These are phyloP conservation scores for Odontamblyopus rebecca DNA, from an alignment of 2,797 vertebrate species.

Conservation along the genomic window DNA sequence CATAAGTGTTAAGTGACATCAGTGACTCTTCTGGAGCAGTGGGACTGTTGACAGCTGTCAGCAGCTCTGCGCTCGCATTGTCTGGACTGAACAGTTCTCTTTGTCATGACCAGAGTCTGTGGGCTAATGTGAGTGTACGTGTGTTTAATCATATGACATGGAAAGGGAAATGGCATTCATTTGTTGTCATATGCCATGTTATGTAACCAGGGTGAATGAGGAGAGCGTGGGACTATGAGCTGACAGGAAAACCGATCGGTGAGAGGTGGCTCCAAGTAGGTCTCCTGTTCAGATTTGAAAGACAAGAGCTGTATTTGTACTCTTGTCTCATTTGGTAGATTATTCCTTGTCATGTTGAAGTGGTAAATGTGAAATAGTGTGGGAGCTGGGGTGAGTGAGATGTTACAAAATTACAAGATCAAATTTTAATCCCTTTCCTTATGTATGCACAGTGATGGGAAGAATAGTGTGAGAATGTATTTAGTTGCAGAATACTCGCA, in stretches of 20 bases:
- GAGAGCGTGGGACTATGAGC: not conserved
- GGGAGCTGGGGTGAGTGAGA: not conserved
- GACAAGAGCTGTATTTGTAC: not conserved
- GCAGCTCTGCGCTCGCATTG: not conserved
- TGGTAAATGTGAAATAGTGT: not conserved
- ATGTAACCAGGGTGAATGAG: not conserved
- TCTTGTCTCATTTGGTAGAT: not conserved
- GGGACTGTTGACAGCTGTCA: conserved; percentile 21
- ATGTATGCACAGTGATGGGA: too few relatives aligned
- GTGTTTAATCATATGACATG: conserved; percentile 2
- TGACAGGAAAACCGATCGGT: not conserved
- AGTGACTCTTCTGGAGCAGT: conserved; percentile 20
- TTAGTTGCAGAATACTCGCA: too few relatives aligned
- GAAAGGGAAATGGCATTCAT: conserved; percentile 1
- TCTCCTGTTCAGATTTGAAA: not conserved
- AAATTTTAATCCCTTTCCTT: not conserved
- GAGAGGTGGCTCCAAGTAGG: not conserved
- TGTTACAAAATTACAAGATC: not conserved
- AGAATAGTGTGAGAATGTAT: too few relatives aligned
- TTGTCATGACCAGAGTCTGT: not conserved
- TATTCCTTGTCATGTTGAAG: not conserved
- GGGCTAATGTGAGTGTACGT: not conserved
- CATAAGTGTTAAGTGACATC: conserved; percentile 10
- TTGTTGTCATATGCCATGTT: not conserved
- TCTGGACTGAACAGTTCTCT: not conserved